phyloP scores from a whole-genome alignment of 1,140 invertebrate genomes.

The Dreissena rostriformis region DNA sequence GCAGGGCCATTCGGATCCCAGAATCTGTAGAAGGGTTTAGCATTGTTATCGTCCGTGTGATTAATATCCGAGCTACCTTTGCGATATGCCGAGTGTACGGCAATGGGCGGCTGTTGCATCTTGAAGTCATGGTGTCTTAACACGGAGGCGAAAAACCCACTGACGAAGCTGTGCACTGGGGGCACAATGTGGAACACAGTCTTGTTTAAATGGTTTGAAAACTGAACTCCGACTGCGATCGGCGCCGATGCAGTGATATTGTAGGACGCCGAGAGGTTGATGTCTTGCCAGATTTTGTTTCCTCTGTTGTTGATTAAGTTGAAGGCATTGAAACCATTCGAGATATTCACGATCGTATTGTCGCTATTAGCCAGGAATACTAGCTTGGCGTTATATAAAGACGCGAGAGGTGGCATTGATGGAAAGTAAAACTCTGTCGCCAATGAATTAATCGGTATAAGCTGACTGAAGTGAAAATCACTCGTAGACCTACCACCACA shows the following conservation, averaged over 20 bases:
- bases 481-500: background rate
- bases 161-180: background rate
- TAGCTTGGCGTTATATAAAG: conserved; percentile 12
- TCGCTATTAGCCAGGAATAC: conserved; percentile 13
- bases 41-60: too few species aligned
- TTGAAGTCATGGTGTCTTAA: too few species aligned
- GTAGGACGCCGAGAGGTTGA: conserved; percentile 1
- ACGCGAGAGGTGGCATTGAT: background rate
- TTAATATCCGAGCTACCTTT: too few species aligned
- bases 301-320: conserved; percentile 18
- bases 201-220: conserved; percentile 4
- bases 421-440: conserved; percentile 25
- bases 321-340: conserved; percentile 25
- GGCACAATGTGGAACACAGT: conserved; percentile 7
- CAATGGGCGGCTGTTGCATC: too few species aligned
- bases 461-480: background rate
- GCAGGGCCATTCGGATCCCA: too few species aligned
- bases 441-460: conserved; percentile 2
- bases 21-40: too few species aligned
- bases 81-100: too few species aligned
- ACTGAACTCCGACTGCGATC: background rate
- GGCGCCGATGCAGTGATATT: background rate
- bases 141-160: background rate
- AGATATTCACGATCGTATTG: conserved; percentile 39
- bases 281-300: conserved; percentile 1